Evolutionary conservation across 2,888 invertebrate genomes (phyloP).

Genomic region (Acleris emargana): DNA sequence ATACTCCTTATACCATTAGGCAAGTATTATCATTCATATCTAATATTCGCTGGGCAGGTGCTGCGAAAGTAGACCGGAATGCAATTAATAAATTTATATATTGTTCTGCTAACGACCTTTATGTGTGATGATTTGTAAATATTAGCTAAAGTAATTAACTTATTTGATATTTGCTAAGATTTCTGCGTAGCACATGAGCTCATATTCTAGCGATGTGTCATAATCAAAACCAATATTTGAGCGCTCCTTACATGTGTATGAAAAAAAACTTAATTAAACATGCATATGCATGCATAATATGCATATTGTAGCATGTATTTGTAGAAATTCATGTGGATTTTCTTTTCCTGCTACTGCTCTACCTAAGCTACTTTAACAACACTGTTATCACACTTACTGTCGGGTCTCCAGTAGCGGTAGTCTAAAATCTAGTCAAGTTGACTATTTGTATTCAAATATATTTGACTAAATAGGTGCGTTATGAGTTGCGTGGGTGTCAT

Average conservation of each 20-base stretch:
- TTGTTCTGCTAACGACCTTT: not conserved
- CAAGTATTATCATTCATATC: constrained; percentile 3
- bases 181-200: not conserved
- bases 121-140: constrained; percentile 10
- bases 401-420: too few relatives aligned
- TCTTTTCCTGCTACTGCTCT: too few relatives aligned
- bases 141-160: constrained; percentile 6
- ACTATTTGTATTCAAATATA: constrained; percentile 1
- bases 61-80: constrained; percentile 12
- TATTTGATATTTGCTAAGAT: not conserved
- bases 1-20: not conserved
- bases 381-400: too few relatives aligned
- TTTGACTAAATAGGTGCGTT: not conserved
- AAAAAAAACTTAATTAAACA: too few relatives aligned
- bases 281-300: too few relatives aligned
- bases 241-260: too few relatives aligned
- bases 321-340: too few relatives aligned
- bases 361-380: too few relatives aligned
- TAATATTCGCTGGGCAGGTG: constrained; percentile 10
- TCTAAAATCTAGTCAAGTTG: too few relatives aligned
- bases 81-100: not conserved
- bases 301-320: too few relatives aligned
- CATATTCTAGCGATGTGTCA: constrained; percentile 4
- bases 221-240: not conserved
- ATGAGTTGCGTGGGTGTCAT: constrained; percentile 13